Percentiles rank a stretch among this genome's conserved stretches.
These are phyloP conservation scores for Festucalex cinctus DNA, from an alignment of 2,113 vertebrate species.

Conservation along the genomic window DNA sequence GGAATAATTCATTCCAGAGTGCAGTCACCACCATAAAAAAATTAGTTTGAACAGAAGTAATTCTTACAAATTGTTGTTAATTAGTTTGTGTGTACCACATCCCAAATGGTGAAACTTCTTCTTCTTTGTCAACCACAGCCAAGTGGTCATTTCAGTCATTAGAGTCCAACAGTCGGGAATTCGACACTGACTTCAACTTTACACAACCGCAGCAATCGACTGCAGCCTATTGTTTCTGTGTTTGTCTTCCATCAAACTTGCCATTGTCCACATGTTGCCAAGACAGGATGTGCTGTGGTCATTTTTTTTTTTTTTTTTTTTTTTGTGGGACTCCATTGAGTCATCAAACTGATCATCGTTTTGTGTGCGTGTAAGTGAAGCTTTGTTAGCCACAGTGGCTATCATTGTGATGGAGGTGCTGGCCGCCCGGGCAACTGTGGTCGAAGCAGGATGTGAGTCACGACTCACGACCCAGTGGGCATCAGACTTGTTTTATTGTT, in stretches of 20 bases:
- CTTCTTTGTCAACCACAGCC: neutral
- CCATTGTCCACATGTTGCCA: slow-evolving; percentile 2
- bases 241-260: slow-evolving; percentile 9
- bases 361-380: neutral
- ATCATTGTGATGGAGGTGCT: neutral
- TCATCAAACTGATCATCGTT: slow-evolving; percentile 3
- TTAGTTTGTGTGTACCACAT: neutral
- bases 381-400: slow-evolving; percentile 5
- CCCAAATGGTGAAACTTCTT: neutral
- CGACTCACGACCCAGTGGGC: neutral
- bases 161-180: neutral
- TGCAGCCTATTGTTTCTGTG: slow-evolving; percentile 1
- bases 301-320: neutral
- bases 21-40: neutral
- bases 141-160: neutral
- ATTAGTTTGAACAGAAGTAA: neutral
- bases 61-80: neutral
- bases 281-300: slow-evolving; percentile 6
- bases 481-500: neutral
- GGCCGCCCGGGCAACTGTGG: neutral
- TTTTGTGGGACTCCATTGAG: slow-evolving; percentile 1
- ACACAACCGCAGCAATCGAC: neutral
- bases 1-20: neutral
- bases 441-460: slow-evolving; percentile 8
- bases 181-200: neutral